phyloP scores from a whole-genome alignment of 2,113 vertebrate genomes.

The Symphodus melops region DNA sequence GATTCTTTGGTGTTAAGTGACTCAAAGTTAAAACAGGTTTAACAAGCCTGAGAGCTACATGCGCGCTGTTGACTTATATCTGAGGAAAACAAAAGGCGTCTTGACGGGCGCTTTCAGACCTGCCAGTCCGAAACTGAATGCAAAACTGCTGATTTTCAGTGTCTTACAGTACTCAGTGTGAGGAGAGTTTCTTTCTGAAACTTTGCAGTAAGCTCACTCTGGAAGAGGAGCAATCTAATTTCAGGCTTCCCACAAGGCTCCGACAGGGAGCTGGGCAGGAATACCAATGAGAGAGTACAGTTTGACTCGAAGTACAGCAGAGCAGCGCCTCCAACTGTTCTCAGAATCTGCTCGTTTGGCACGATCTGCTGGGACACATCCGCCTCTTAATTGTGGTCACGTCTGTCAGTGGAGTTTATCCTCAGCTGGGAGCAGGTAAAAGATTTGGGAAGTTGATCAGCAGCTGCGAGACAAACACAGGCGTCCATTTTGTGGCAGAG shows the following conservation, averaged over 20 bases:
- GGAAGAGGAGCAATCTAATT: constrained; percentile 30
- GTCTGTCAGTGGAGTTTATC: constrained; percentile 27
- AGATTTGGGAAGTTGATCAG: constrained; percentile 20
- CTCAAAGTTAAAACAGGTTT: not conserved
- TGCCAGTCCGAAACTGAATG: constrained; percentile 2
- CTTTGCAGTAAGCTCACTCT: constrained; percentile 32
- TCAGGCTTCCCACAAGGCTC: constrained; percentile 32
- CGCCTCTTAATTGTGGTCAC: constrained; percentile 33
- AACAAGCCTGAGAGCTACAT: not conserved
- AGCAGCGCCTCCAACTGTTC: constrained; percentile 3
- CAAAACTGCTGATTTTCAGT: not conserved
- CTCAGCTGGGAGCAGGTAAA: not conserved
- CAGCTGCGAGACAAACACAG: not conserved
- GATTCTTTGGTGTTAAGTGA: not conserved
- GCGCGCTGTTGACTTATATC: not conserved
- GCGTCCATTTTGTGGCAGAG: not conserved
- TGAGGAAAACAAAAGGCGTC: not conserved
- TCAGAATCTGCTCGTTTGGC: constrained; percentile 25
- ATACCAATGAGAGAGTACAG: constrained; percentile 38
- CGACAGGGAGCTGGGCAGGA: constrained; percentile 24
- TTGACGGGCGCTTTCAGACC: constrained; percentile 8
- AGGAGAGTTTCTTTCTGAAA: constrained; percentile 9
- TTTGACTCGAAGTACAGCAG: not conserved
- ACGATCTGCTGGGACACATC: constrained; percentile 9
- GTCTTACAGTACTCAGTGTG: constrained; percentile 3